phyloP scores from a whole-genome alignment of 2,113 vertebrate species.

The Apodemus sylvaticus region DNA sequence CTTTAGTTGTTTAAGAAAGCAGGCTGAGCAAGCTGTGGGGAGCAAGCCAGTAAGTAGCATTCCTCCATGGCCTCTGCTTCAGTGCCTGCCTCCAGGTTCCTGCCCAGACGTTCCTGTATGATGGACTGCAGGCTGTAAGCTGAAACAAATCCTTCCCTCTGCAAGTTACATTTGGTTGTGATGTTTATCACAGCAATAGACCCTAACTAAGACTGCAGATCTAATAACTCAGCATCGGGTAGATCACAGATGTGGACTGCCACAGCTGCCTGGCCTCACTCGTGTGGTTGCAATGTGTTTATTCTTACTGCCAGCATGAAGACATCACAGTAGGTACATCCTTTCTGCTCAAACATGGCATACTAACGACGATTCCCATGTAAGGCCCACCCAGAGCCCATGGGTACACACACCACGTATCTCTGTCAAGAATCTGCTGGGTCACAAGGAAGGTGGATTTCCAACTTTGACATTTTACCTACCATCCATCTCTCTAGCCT shows the following conservation, averaged over 20 bases:
- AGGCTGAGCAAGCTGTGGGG: too few species aligned
- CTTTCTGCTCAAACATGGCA: not conserved
- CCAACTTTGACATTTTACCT: not conserved
- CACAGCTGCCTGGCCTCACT: not conserved
- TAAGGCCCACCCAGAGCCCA: not conserved
- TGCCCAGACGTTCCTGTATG: not conserved
- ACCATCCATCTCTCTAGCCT: not conserved
- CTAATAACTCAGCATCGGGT: not conserved
- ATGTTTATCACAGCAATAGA: not conserved
- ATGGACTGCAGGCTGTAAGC: not conserved
- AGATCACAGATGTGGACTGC: not conserved
- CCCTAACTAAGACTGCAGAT: not conserved
- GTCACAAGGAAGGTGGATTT: not conserved
- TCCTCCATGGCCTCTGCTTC: too few species aligned
- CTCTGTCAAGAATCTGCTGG: not conserved
- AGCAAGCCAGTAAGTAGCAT: too few species aligned
- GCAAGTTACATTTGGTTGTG: not conserved
- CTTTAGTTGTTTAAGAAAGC: not conserved
- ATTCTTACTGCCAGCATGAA: not conserved
- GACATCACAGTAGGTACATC: not conserved
- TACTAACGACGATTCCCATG: not conserved
- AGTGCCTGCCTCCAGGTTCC: not conserved
- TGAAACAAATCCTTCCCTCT: not conserved
- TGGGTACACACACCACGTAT: not conserved
- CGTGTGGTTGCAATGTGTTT: not conserved